A percentile compares a stretch with the other conserved stretches of the same genome.
Evolutionary conservation across 2,888 invertebrate genomes (phyloP).

Genomic region (Habroteleia sp.): DNA sequence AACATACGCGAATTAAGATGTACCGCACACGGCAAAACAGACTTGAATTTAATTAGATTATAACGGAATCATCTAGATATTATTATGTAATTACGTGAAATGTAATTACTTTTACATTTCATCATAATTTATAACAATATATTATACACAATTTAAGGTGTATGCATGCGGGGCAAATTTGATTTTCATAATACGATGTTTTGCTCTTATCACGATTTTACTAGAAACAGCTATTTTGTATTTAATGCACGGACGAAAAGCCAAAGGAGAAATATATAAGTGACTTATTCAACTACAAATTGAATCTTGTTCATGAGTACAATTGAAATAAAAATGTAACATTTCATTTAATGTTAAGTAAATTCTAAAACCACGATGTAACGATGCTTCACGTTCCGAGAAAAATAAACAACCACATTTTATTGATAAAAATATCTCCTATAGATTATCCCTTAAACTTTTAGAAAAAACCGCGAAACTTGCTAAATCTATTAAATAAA

Average conservation of each 20-base stretch:
- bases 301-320: slow-evolving; percentile 10
- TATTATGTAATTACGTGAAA: slow-evolving; percentile 31
- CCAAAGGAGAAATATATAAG: slow-evolving; percentile 17
- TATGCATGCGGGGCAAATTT: slow-evolving; percentile 10
- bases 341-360: background rate
- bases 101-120: slow-evolving; percentile 33
- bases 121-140: slow-evolving; percentile 20
- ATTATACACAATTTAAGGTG: slow-evolving; percentile 16
- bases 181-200: slow-evolving; percentile 24
- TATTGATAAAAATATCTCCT: too few species aligned
- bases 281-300: slow-evolving; percentile 17
- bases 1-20: too few species aligned
- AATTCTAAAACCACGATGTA: too few species aligned
- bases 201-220: slow-evolving; percentile 12
- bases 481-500: too few species aligned
- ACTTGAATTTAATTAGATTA: slow-evolving; percentile 37
- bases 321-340: slow-evolving; percentile 11
- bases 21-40: too few species aligned
- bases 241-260: slow-evolving; percentile 20
- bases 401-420: too few species aligned
- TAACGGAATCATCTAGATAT: slow-evolving; percentile 21
- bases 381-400: too few species aligned
- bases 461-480: too few species aligned
- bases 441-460: too few species aligned
- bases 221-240: slow-evolving; percentile 22